A percentile compares a stretch with the other conserved stretches of the same genome.
phyloP scores from a whole-genome alignment of 2,797 vertebrate species.

The Champsocephalus gunnari region DNA sequence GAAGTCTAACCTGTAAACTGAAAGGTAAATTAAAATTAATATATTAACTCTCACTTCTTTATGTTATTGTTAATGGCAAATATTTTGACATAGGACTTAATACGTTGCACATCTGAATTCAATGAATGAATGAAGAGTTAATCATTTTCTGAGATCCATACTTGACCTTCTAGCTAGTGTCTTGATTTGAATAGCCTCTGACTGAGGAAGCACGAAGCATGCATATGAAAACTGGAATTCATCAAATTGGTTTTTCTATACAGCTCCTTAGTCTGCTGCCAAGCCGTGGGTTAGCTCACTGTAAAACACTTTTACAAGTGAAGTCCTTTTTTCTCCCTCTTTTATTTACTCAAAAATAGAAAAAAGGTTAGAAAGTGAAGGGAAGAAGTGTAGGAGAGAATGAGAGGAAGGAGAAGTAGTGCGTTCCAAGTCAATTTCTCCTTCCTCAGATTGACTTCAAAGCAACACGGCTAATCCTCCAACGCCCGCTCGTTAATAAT shows the following conservation, averaged over 20 bases:
- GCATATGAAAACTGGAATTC: slow-evolving; percentile 12
- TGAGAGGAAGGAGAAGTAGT: slow-evolving; percentile 24
- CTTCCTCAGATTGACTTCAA: slow-evolving; percentile 82
- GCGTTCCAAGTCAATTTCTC: slow-evolving; percentile 78
- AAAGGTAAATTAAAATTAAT: too few species aligned
- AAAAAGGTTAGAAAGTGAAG: slow-evolving; percentile 23
- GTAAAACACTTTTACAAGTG: slow-evolving; percentile 23
- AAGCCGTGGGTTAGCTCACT: slow-evolving; percentile 22
- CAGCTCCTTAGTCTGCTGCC: not conserved
- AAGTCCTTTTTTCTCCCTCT: slow-evolving; percentile 1
- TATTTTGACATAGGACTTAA: not conserved
- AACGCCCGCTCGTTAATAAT: slow-evolving; percentile 83
- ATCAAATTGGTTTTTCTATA: not conserved
- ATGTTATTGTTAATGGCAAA: not conserved
- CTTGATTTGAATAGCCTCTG: not conserved
- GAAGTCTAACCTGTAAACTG: not conserved
- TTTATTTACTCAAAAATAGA: slow-evolving; percentile 54
- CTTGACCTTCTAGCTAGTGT: not conserved
- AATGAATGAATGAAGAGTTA: not conserved
- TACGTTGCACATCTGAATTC: not conserved
- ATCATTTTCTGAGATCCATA: not conserved
- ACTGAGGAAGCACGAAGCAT: not conserved
- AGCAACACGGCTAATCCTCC: slow-evolving; percentile 83
- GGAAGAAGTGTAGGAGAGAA: slow-evolving; percentile 24
- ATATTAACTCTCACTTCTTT: too few species aligned